Evolutionary conservation across 2,888 invertebrate genomes (phyloP), one percentile per base, ranked within the genome.

Genomic region (Alentia gelatinosa): DNA sequence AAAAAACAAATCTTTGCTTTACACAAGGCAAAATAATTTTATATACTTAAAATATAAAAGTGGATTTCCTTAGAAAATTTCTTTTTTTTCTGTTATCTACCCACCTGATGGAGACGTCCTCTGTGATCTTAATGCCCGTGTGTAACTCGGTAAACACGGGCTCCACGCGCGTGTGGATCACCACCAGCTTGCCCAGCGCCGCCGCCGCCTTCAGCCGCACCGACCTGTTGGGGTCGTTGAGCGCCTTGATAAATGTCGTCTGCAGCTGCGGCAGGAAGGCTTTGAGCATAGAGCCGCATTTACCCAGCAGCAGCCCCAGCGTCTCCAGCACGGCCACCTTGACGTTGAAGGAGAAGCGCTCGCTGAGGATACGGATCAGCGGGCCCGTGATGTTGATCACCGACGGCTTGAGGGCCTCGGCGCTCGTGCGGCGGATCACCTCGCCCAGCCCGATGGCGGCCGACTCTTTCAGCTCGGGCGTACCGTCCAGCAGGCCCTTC

Each of bases 241-340:
- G 97, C 3, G 99, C 98, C 96, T 99, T 99, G 90, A 99, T 97
- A 97, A 99, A 99, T 30, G 99, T 99, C 0, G 99, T 99, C 97
- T 99, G 99, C 63, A 99, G 97, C 96, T 99, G 99, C 0, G 99
- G 99, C 94, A 99, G 97, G 97, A 99, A 99, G 96, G 99, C 99
- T 96, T 99, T 99, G 96, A 99, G 96, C 97, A 98, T 98, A 56
- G 98, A 97, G 79, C 99, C 99, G 92, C 99, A 99, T 98, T 98
- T 95, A 47, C 97, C 97, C 15, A 99, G 97, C n/a, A 99, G 97
- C 92, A 98, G 97, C 0, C 98, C 98, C 37, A 90, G 56, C 40
- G 90, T 90, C 42, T 90, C 90, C 50, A 90, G 47, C 30, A 90
- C 90, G 3, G 90, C 90, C 42, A 90, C 90, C 56, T 99, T 99